Evolutionary conservation across 37 sponge, comb jelly and placozoan species (phyloP), one percentile per base, ranked within the genome.

Genomic region (Beroe ovata): DNA sequence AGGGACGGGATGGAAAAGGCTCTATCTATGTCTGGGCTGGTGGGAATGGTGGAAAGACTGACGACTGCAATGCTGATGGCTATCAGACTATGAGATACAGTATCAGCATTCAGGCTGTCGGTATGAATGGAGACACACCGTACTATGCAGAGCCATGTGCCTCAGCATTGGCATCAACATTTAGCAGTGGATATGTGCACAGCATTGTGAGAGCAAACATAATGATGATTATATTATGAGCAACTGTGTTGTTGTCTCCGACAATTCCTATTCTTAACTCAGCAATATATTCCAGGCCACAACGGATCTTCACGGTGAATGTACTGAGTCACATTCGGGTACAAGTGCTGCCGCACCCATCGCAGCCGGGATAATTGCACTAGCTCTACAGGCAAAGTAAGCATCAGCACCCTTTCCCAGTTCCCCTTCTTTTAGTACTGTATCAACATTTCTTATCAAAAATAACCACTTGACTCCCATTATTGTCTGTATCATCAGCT

Each of bases 381-480:
- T 95, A 23, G 95, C 92, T 29, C 91, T 95, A 64, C 93, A 95
- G 88, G 93, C 91, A 8, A 95, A 94, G 95, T 95, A 60, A 91
- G 54, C 54, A 47, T 47, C 54, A 47, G 6, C 54, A 47, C 54
- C 6, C 54, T 11, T 11, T 47, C 54, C 11, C 54, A 47, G n/a
- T n/a, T n/a, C n/a, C n/a, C n/a, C n/a, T n/a, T n/a, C n/a, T n/a
- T n/a, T n/a, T n/a, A n/a, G n/a, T n/a, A n/a, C n/a, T n/a, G n/a
- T n/a, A n/a, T n/a, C n/a, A n/a, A n/a, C n/a, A n/a, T n/a, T n/a
- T n/a, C n/a, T n/a, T n/a, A n/a, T n/a, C n/a, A n/a, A n/a, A n/a
- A n/a, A n/a, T n/a, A n/a, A n/a, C n/a, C n/a, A n/a, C n/a, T n/a
- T n/a, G n/a, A n/a, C n/a, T n/a, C n/a, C n/a, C 18, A 58, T 58